Evolutionary conservation across 2,797 vertebrate genomes (phyloP).

Genomic region (Pagetopsis macropterus): DNA sequence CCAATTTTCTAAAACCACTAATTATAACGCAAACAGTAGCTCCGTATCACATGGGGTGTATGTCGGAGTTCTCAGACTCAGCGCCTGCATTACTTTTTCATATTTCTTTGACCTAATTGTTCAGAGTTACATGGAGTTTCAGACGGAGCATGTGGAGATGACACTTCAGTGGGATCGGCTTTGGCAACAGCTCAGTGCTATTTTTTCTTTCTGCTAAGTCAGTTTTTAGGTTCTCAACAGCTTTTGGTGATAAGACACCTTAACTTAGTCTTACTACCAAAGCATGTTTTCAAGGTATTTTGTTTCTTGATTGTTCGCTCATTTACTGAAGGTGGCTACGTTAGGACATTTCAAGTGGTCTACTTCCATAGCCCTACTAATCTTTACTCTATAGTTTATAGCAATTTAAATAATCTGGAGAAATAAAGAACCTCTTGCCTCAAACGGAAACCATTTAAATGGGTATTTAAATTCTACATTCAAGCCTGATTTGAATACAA

Average conservation of each 20-base stretch:
- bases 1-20: constrained; percentile 36
- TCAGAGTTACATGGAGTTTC: constrained; percentile 58
- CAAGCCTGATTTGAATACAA: constrained; percentile 64
- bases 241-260: constrained; percentile 77
- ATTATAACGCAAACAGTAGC: constrained; percentile 36
- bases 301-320: constrained; percentile 55
- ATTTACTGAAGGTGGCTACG: constrained; percentile 47
- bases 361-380: constrained; percentile 32
- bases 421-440: constrained; percentile 43
- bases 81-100: constrained; percentile 73
- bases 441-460: constrained; percentile 52
- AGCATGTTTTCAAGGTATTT: constrained; percentile 78
- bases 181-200: constrained; percentile 50
- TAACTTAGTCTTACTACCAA: constrained; percentile 69
- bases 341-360: constrained; percentile 45
- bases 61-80: constrained; percentile 35
- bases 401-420: constrained; percentile 50
- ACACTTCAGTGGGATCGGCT: constrained; percentile 68
- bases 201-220: constrained; percentile 76
- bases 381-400: constrained; percentile 38
- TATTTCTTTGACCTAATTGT: constrained; percentile 82
- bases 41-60: constrained; percentile 16
- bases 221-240: constrained; percentile 70
- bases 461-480: constrained; percentile 68
- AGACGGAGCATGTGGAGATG: constrained; percentile 50